Conservation (phyloP, 1,140 invertebrate species). For the Heliconius hermathena region DNA sequence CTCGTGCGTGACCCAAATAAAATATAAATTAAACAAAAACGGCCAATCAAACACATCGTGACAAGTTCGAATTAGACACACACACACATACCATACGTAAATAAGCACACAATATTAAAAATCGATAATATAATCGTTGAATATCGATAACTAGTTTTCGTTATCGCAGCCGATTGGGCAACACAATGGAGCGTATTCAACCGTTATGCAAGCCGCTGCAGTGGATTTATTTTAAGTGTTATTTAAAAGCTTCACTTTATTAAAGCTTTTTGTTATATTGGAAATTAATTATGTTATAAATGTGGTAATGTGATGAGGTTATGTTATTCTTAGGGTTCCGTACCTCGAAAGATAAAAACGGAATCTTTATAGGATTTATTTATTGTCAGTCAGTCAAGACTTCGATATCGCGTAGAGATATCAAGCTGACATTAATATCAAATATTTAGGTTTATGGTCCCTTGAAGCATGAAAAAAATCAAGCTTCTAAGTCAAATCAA, state of each 20-base stretch:
- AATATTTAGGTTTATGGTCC: too few species aligned
- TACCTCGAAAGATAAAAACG: too few species aligned
- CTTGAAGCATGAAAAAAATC: too few species aligned
- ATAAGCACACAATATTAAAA: background rate
- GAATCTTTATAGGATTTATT: too few species aligned
- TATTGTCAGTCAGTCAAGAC: too few species aligned
- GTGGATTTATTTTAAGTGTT: conserved; percentile 18
- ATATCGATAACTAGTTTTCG: conserved; percentile 22
- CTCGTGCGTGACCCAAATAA: conserved; percentile 1
- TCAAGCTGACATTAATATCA: too few species aligned
- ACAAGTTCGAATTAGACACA: background rate
- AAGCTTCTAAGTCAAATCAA: too few species aligned
- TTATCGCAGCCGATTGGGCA: conserved; percentile 18
- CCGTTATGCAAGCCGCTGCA: conserved; percentile 26
- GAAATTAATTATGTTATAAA: background rate
- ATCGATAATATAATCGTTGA: conserved; percentile 1
- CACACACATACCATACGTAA: background rate
- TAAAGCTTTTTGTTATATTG: background rate
- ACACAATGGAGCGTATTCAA: conserved; percentile 21
- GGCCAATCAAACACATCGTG: background rate
- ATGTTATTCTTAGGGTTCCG: too few species aligned
- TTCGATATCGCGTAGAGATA: too few species aligned
- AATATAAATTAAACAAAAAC: background rate
- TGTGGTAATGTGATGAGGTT: background rate
- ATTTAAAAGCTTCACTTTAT: conserved; percentile 18